Percentiles rank a stretch among this genome's conserved stretches.
These are phyloP conservation scores for Kryptopterus vitreolus DNA, from an alignment of 2,797 vertebrate genomes.

Conservation along the genomic window DNA sequence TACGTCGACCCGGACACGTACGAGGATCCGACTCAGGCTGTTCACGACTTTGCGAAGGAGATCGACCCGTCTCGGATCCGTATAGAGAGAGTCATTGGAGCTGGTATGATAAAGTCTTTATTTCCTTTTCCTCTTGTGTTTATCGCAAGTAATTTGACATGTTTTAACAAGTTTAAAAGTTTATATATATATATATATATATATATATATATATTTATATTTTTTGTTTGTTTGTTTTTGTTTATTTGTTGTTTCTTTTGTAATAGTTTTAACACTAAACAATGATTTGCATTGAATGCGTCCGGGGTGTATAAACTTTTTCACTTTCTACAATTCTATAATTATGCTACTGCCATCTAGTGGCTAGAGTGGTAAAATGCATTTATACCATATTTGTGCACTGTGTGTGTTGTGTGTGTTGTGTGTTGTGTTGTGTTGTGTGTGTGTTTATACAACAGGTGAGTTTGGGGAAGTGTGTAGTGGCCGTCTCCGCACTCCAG, in stretches of 20 bases:
- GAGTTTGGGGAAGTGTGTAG: conserved; percentile 98
- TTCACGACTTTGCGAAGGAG: conserved; percentile 96
- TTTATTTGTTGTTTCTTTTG: no score
- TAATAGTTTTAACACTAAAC: no score
- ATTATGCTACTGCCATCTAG: conserved; percentile 44
- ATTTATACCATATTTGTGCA: background rate
- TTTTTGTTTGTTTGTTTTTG: no score
- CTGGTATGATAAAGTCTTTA: conserved; percentile 78
- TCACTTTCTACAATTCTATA: background rate
- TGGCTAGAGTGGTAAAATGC: conserved; percentile 14
- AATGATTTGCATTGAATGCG: background rate
- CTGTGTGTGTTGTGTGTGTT: background rate
- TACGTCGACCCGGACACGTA: conserved; percentile 97
- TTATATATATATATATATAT: no score
- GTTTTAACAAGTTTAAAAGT: no score
- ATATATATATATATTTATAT: no score
- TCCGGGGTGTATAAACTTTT: background rate
- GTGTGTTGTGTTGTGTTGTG: conserved; percentile 28
- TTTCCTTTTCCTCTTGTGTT: background rate
- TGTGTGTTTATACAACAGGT: conserved; percentile 68
- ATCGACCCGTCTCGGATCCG: conserved; percentile 95
- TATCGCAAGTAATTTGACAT: no score
- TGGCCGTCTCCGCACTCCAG: conserved; percentile 87
- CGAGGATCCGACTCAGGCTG: conserved; percentile 92
- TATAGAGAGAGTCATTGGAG: conserved; percentile 95